Conservation (phyloP, 2,797 vertebrate genomes). For the Rhadinocentrus ornatus region DNA sequence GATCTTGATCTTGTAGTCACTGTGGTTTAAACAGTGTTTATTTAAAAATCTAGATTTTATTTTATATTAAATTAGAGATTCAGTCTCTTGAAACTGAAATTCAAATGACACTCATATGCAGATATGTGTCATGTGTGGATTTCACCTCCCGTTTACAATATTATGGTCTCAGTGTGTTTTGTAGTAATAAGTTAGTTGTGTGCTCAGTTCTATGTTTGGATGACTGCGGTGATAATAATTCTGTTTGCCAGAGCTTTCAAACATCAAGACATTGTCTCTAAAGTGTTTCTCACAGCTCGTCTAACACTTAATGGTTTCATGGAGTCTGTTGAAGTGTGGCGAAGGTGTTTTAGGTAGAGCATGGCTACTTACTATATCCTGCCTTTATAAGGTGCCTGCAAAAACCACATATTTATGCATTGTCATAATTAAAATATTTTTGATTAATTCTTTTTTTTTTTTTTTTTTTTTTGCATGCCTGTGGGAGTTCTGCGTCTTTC, state of each 20-base stretch:
- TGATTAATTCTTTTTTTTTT: not conserved
- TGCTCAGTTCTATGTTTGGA: not conserved
- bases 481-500: not conserved
- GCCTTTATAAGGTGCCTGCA: conserved; percentile 5
- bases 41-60: not conserved
- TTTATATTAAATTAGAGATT: conserved; percentile 1
- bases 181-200: conserved; percentile 6
- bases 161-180: not conserved
- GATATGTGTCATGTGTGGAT: conserved; percentile 32
- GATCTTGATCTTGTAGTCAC: not conserved
- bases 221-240: conserved; percentile 9
- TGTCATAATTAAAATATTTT: not conserved
- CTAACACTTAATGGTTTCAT: not conserved
- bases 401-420: conserved; percentile 1
- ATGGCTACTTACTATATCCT: conserved; percentile 21
- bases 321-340: not conserved
- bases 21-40: not conserved
- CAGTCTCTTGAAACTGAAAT: conserved; percentile 43
- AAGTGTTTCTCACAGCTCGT: not conserved
- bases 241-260: not conserved
- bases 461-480: not conserved
- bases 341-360: conserved; percentile 19
- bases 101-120: conserved; percentile 23
- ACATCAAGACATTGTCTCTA: not conserved
- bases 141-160: conserved; percentile 16